Conservation (phyloP, 2,888 invertebrate genomes). For the Sesia bembeciformis region DNA sequence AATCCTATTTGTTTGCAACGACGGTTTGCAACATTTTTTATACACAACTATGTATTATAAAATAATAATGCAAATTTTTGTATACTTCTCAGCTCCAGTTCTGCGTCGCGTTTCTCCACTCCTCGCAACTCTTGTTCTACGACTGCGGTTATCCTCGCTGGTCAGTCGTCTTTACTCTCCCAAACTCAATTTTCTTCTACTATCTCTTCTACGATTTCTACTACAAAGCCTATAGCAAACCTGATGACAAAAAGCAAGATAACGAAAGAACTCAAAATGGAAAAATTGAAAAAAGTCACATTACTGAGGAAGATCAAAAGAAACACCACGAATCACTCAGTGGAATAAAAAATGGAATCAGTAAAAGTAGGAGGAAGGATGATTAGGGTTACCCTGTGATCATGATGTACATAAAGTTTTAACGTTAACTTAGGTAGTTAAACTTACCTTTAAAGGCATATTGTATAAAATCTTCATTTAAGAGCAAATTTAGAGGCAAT, state of each 20-base stretch:
- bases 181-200: constrained; percentile 95
- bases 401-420: neutral
- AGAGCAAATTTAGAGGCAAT: too few relatives aligned
- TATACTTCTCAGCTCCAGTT: constrained; percentile 85
- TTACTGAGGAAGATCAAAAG: constrained; percentile 3
- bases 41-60: neutral
- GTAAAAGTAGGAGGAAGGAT: constrained; percentile 8
- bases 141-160: constrained; percentile 93
- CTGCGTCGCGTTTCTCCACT: constrained; percentile 89
- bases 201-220: constrained; percentile 95
- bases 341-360: constrained; percentile 10
- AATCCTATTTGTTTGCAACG: too few relatives aligned
- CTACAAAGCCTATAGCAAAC: constrained; percentile 80
- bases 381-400: constrained; percentile 6
- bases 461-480: too few relatives aligned
- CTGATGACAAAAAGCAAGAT: constrained; percentile 26
- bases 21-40: too few relatives aligned
- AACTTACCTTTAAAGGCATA: too few relatives aligned
- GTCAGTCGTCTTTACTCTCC: constrained; percentile 87
- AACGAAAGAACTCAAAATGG: constrained; percentile 29
- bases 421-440: neutral
- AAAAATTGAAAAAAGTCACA: constrained; percentile 15
- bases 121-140: constrained; percentile 86
- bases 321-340: constrained; percentile 13
- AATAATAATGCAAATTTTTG: constrained; percentile 1